A percentile compares a stretch with the other conserved stretches of the same genome.
phyloP scores from a whole-genome alignment of 2,888 invertebrate species.

The Drosophila emarginata region DNA sequence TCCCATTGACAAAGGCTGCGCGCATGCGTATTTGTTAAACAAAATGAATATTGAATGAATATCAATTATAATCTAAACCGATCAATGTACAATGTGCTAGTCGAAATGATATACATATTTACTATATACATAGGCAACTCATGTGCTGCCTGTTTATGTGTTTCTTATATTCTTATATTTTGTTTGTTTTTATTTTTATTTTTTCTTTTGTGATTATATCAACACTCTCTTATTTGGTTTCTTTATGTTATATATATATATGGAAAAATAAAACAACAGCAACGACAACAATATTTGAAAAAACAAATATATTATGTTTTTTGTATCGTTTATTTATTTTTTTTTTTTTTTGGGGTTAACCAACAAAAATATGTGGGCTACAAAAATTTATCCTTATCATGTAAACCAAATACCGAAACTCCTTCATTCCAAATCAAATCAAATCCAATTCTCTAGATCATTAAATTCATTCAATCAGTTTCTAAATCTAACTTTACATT shows the following conservation, averaged over 20 bases:
- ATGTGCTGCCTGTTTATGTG: conserved; percentile 7
- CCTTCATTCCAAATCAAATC: not conserved
- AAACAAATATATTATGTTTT: not conserved
- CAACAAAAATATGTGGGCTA: not conserved
- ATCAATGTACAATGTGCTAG: conserved; percentile 26
- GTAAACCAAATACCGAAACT: not conserved
- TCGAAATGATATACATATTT: conserved; percentile 3
- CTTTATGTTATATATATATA: not conserved
- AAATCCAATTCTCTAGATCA: conserved; percentile 1
- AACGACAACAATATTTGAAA: not conserved
- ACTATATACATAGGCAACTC: not conserved
- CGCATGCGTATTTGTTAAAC: conserved; percentile 83
- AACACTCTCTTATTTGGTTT: not conserved
- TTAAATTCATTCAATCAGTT: not conserved
- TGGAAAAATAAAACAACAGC: too few relatives aligned
- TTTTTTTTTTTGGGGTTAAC: not conserved
- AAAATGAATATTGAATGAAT: conserved; percentile 52
- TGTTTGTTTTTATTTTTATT: not conserved
- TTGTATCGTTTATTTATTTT: not conserved
- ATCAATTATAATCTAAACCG: conserved; percentile 44
- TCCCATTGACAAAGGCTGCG: conserved; percentile 85
- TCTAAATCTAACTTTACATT: not conserved
- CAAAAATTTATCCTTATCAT: not conserved
- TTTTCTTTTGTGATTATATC: too few relatives aligned
- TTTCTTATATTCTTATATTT: conserved; percentile 20